These are phyloP conservation scores for Carabus problematicus DNA, from an alignment of 2,888 invertebrate species.

Conservation along the genomic window DNA sequence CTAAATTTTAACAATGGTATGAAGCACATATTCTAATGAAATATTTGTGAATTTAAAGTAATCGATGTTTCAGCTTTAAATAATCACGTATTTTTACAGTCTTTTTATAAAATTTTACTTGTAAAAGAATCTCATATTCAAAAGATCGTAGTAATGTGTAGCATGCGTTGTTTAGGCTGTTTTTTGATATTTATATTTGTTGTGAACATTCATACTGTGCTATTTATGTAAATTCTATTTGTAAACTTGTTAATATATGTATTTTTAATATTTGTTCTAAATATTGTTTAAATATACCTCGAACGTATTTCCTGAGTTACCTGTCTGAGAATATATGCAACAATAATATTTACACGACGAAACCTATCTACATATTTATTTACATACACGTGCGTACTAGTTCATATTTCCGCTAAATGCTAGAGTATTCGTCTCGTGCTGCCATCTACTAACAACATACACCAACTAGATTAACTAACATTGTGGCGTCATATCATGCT, in stretches of 20 bases:
- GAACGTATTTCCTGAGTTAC: neutral
- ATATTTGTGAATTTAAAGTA: slow-evolving; percentile 33
- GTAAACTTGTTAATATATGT: slow-evolving; percentile 39
- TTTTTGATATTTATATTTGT: slow-evolving; percentile 38
- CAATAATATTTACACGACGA: neutral
- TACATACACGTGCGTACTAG: neutral
- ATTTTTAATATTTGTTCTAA: slow-evolving; percentile 34
- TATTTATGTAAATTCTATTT: slow-evolving; percentile 40
- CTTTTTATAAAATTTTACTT: slow-evolving; percentile 41
- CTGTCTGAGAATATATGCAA: neutral
- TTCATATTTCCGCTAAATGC: neutral
- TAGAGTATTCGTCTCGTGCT: neutral
- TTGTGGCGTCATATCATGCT: neutral
- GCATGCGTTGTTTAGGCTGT: slow-evolving; percentile 35
- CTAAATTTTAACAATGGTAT: slow-evolving; percentile 13
- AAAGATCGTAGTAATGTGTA: slow-evolving; percentile 28
- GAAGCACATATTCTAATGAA: slow-evolving; percentile 42
- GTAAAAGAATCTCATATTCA: slow-evolving; percentile 26
- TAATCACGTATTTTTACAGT: slow-evolving; percentile 40
- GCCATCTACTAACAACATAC: neutral
- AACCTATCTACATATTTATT: neutral
- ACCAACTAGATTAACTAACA: neutral
- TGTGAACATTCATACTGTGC: slow-evolving; percentile 31
- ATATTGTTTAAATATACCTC: neutral
- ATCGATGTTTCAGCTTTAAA: slow-evolving; percentile 41